A percentile compares a stretch with the other conserved stretches of the same genome.
Evolutionary conservation across 1,140 invertebrate genomes (phyloP).

Genomic region (Caenorhabditis briggsae): DNA sequence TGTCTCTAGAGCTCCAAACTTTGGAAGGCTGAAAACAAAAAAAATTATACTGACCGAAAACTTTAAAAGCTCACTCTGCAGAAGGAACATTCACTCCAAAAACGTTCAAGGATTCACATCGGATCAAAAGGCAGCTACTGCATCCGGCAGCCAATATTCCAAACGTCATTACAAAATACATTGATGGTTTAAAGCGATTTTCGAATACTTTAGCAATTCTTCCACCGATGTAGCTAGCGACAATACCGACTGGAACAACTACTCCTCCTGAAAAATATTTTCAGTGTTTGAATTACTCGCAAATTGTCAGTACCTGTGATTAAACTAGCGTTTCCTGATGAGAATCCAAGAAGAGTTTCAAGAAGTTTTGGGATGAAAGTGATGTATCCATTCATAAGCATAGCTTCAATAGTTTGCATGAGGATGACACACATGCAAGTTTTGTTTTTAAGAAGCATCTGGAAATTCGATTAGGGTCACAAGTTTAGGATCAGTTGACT

Average conservation of each 20-base stretch:
- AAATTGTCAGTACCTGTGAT: constrained; percentile 3
- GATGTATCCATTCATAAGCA: constrained; percentile 64
- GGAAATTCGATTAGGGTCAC: neutral
- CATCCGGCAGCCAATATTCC: constrained; percentile 14
- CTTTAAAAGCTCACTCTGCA: neutral
- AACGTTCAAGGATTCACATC: constrained; percentile 27
- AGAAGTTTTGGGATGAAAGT: constrained; percentile 64
- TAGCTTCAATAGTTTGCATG: constrained; percentile 62
- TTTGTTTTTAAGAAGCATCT: constrained; percentile 59
- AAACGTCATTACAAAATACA: constrained; percentile 7
- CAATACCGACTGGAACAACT: constrained; percentile 59
- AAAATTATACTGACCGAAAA: neutral
- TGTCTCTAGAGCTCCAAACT: neutral
- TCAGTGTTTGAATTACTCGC: neutral
- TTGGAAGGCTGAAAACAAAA: constrained; percentile 28
- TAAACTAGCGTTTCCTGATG: constrained; percentile 17
- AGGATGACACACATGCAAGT: constrained; percentile 61
- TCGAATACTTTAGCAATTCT: constrained; percentile 39
- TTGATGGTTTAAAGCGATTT: constrained; percentile 24
- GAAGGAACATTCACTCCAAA: constrained; percentile 26
- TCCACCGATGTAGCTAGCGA: constrained; percentile 55
- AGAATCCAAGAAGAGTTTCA: constrained; percentile 60
- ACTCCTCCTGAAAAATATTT: constrained; percentile 40
- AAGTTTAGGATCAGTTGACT: neutral
- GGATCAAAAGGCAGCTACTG: constrained; percentile 32